phyloP scores from a whole-genome alignment of 2,888 invertebrate genomes.

The Phasia obesa region DNA sequence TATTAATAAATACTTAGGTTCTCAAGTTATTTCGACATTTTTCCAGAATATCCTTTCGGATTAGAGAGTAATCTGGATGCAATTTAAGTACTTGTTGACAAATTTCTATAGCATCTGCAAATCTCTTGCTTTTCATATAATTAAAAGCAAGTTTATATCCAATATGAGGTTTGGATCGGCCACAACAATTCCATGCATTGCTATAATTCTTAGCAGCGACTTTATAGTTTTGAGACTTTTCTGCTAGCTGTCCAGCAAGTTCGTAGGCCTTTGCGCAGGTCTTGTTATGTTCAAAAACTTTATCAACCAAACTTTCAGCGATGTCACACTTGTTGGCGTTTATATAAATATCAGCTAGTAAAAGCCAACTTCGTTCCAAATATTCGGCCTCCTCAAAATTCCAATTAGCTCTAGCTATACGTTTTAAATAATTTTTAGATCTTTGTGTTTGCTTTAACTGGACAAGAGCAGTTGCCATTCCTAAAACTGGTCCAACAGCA shows the following conservation, averaged over 20 bases:
- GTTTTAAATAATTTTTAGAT: conserved; percentile 95
- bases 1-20: conserved; percentile 7
- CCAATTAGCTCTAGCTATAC: conserved; percentile 93
- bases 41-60: conserved; percentile 96
- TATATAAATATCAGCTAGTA: conserved; percentile 95
- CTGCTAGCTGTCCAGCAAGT: conserved; percentile 90
- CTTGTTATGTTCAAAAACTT: conserved; percentile 91
- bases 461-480: conserved; percentile 89
- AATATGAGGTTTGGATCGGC: conserved; percentile 90
- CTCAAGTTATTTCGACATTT: conserved; percentile 91
- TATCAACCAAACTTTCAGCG: conserved; percentile 91
- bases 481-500: conserved; percentile 93
- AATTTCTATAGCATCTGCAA: conserved; percentile 95
- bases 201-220: conserved; percentile 92
- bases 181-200: conserved; percentile 92
- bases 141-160: conserved; percentile 97
- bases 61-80: conserved; percentile 94
- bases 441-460: conserved; percentile 94
- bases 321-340: conserved; percentile 92
- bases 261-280: conserved; percentile 96
- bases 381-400: conserved; percentile 98
- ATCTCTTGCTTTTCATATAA: conserved; percentile 93
- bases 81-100: conserved; percentile 91
- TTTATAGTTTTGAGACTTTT: conserved; percentile 95
- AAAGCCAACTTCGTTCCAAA: conserved; percentile 96